phyloP scores from a whole-genome alignment of 2,888 invertebrate species.

The Zaprionus lineosus region DNA sequence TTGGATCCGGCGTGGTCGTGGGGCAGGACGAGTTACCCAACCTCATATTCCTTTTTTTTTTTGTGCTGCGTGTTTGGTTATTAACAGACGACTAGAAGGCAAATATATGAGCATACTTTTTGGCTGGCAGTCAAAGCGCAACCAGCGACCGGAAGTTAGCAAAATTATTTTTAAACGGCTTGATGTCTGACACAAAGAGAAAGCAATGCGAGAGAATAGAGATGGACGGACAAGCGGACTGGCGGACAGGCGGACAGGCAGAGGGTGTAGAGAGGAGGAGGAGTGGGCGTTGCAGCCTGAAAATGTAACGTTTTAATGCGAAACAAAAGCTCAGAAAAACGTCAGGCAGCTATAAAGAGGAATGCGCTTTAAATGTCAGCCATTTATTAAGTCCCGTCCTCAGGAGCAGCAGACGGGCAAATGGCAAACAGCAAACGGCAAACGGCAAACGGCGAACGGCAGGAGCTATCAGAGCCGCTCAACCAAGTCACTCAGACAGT shows the following conservation, averaged over 20 bases:
- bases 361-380: constrained; percentile 65
- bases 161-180: constrained; percentile 75
- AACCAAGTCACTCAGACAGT: constrained; percentile 50
- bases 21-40: constrained; percentile 10
- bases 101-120: constrained; percentile 67
- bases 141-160: constrained; percentile 62
- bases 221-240: too few species aligned
- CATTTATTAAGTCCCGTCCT: constrained; percentile 62
- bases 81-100: constrained; percentile 56
- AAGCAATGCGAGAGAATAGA: background rate
- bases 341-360: constrained; percentile 36
- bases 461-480: constrained; percentile 48
- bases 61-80: constrained; percentile 44
- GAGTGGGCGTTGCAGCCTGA: constrained; percentile 39
- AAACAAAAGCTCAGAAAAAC: constrained; percentile 67
- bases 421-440: constrained; percentile 37
- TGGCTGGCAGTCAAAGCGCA: constrained; percentile 63
- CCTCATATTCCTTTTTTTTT: constrained; percentile 11
- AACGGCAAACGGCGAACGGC: constrained; percentile 14
- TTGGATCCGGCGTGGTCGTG: constrained; percentile 13
- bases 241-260: too few species aligned
- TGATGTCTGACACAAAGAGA: constrained; percentile 34
- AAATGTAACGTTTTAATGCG: constrained; percentile 53
- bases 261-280: background rate
- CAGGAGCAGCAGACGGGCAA: constrained; percentile 51